Evolutionary conservation across 2,113 vertebrate genomes (phyloP).

Genomic region (Campylorhamphus procurvoides): DNA sequence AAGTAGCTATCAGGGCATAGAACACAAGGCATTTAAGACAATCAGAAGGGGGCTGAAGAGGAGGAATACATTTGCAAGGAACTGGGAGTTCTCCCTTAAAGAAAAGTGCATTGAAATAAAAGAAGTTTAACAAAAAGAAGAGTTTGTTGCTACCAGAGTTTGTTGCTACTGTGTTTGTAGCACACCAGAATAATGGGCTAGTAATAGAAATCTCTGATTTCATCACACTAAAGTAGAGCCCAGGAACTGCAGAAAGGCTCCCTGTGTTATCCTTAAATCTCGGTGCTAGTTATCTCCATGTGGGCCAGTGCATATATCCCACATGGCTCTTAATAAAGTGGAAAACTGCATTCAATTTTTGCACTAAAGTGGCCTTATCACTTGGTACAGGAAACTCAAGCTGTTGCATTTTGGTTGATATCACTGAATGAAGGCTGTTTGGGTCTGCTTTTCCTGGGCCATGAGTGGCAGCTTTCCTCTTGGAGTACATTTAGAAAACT

Average conservation of each 20-base stretch:
- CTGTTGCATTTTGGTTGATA: not conserved
- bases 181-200: not conserved
- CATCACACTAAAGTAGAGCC: not conserved
- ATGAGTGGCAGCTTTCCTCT: not conserved
- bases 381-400: not conserved
- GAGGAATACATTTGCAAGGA: not conserved
- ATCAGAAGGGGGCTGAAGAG: not conserved
- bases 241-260: not conserved
- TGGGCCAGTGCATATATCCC: not conserved
- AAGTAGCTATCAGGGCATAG: not conserved
- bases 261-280: not conserved
- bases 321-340: not conserved
- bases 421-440: not conserved
- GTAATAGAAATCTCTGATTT: not conserved
- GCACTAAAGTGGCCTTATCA: not conserved
- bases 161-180: not conserved
- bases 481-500: not conserved
- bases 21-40: not conserved
- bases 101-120: not conserved
- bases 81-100: not conserved
- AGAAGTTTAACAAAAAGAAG: not conserved
- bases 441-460: not conserved
- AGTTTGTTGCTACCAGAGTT: not conserved
- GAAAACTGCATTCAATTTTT: not conserved
- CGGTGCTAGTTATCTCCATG: not conserved